Evolutionary conservation across 2,797 vertebrate species (phyloP).

Genomic region (Poecile montanus): DNA sequence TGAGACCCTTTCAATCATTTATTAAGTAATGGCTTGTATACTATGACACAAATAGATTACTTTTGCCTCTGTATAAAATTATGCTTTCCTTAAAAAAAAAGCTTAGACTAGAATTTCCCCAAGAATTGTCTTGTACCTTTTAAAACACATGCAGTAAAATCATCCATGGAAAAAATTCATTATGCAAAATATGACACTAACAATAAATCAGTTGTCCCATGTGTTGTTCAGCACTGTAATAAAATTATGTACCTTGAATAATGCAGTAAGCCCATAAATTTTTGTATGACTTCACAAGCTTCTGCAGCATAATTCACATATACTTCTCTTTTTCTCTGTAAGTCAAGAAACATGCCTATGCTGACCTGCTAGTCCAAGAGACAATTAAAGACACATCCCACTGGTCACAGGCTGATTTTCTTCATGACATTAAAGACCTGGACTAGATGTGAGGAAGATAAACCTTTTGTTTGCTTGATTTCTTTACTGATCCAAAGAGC

Average conservation of each 20-base stretch:
- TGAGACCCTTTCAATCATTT: neutral
- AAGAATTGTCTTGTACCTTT: neutral
- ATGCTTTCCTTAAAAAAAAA: neutral
- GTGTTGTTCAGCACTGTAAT: neutral
- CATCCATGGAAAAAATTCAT: neutral
- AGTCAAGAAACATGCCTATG: neutral
- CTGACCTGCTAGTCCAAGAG: neutral
- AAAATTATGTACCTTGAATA: slow-evolving; percentile 43
- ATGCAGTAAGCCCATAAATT: slow-evolving; percentile 1
- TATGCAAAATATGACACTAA: neutral
- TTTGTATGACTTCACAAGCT: neutral
- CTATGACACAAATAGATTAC: neutral
- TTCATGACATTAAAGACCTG: neutral
- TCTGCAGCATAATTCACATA: neutral
- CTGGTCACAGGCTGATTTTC: neutral
- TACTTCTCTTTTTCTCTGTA: neutral
- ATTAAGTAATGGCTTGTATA: neutral
- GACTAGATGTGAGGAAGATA: neutral
- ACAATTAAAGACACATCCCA: neutral
- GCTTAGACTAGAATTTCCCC: neutral
- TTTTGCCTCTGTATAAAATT: neutral
- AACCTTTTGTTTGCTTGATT: neutral
- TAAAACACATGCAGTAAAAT: neutral
- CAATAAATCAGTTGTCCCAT: slow-evolving; percentile 14
- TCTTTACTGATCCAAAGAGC: neutral